phyloP scores from a whole-genome alignment of 2,888 invertebrate species.

The Agrotis segetum region DNA sequence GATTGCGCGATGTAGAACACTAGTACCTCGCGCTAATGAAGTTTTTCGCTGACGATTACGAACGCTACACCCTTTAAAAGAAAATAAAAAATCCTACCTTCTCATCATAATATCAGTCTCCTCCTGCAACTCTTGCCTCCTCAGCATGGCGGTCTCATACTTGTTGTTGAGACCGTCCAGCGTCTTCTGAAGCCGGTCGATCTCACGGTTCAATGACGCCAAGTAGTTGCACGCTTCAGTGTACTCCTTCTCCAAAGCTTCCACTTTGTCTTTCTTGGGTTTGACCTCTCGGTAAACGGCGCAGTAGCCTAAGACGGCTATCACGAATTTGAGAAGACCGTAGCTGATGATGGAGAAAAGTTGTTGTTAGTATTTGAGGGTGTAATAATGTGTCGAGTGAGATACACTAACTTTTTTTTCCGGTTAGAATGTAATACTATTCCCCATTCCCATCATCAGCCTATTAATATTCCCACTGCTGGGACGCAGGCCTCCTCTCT shows the following conservation, averaged over 20 bases:
- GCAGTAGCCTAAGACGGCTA: constrained; percentile 97
- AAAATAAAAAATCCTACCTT: constrained; percentile 74
- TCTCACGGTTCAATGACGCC: constrained; percentile 94
- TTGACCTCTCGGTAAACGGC: constrained; percentile 96
- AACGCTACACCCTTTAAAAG: too few relatives aligned
- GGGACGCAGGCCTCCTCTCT: too few relatives aligned
- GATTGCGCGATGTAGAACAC: too few relatives aligned
- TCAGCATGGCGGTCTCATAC: constrained; percentile 94
- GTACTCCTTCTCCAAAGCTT: constrained; percentile 94
- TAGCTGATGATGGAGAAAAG: constrained; percentile 78
- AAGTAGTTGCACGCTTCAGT: constrained; percentile 90
- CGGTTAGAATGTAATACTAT: too few relatives aligned
- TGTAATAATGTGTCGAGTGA: too few relatives aligned
- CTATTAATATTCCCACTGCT: too few relatives aligned
- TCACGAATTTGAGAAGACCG: constrained; percentile 96
- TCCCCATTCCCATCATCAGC: too few relatives aligned
- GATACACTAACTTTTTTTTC: too few relatives aligned
- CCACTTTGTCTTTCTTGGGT: constrained; percentile 96
- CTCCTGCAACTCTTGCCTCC: constrained; percentile 93
- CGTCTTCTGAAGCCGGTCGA: constrained; percentile 93
- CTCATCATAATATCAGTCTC: constrained; percentile 96
- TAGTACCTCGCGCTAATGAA: too few relatives aligned
- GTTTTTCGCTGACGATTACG: too few relatives aligned
- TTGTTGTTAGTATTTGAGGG: too few relatives aligned
- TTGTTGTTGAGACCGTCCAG: constrained; percentile 93